phyloP scores from a whole-genome alignment of 37 sponge, comb jelly and placozoan genomes.

The Tethya wilhelma region DNA sequence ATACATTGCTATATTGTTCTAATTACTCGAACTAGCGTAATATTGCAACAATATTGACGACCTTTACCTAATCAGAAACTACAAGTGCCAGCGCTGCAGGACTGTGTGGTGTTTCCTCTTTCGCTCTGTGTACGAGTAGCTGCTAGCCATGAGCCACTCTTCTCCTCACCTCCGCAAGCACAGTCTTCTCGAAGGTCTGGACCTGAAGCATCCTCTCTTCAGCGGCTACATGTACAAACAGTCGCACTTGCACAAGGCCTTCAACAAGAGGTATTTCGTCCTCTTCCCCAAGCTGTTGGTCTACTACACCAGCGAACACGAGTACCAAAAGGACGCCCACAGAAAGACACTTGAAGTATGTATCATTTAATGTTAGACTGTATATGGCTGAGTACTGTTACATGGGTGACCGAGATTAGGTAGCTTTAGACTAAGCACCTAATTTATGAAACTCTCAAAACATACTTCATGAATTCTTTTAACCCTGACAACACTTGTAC shows the following conservation, averaged over 20 bases:
- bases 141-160: background rate
- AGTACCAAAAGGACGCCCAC: slow-evolving; percentile 45
- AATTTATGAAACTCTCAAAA: too few relatives aligned
- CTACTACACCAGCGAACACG: slow-evolving; percentile 61
- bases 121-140: background rate
- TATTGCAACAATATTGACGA: too few relatives aligned
- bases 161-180: background rate
- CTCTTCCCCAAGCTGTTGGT: slow-evolving; percentile 69
- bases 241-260: slow-evolving; percentile 34
- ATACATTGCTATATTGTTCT: background rate
- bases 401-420: too few relatives aligned
- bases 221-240: slow-evolving; percentile 81
- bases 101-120: too few relatives aligned
- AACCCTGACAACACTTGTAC: too few relatives aligned
- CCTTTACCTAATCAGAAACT: too few relatives aligned
- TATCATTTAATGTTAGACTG: background rate
- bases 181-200: background rate
- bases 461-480: too few relatives aligned
- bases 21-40: too few relatives aligned
- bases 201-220: slow-evolving; percentile 40
- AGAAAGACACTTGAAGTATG: slow-evolving; percentile 49
- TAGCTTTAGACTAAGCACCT: too few relatives aligned
- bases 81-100: too few relatives aligned
- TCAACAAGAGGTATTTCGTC: slow-evolving; percentile 79
- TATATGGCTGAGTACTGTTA: too few relatives aligned